phyloP scores from a whole-genome alignment of 2,797 vertebrate genomes.

The Gymnocypris eckloni region DNA sequence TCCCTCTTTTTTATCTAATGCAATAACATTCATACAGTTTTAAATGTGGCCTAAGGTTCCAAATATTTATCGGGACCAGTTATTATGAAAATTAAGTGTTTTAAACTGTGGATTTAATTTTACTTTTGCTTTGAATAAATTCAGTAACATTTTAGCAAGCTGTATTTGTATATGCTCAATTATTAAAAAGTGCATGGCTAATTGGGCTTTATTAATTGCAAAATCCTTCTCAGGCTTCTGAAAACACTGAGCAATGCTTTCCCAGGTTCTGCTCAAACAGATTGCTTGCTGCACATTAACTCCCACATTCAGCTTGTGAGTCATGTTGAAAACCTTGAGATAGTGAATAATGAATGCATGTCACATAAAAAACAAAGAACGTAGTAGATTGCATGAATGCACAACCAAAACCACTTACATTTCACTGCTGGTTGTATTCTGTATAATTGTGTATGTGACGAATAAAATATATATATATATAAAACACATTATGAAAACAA shows the following conservation, averaged over 20 bases:
- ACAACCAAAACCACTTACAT: neutral
- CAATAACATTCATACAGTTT: neutral
- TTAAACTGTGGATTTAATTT: neutral
- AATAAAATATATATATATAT: no score
- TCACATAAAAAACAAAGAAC: neutral
- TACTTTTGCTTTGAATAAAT: neutral
- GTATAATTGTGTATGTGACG: no score
- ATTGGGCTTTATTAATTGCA: constrained; percentile 13
- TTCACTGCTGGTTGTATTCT: no score
- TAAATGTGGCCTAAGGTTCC: neutral
- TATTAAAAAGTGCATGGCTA: neutral
- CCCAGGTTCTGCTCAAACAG: neutral
- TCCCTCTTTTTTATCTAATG: neutral
- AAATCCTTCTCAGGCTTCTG: neutral
- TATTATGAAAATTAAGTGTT: neutral
- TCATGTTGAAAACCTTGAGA: constrained; percentile 8
- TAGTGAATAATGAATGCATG: neutral
- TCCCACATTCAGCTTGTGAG: constrained; percentile 16
- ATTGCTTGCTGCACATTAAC: constrained; percentile 5
- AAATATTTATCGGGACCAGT: neutral
- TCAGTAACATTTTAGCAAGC: neutral
- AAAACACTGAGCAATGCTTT: neutral
- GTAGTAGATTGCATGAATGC: neutral
- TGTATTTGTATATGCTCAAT: neutral
- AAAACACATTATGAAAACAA: no score